A percentile compares a stretch with the other conserved stretches of the same genome.
Evolutionary conservation across 2,797 vertebrate genomes (phyloP).

Genomic region (Calcarius lapponicus): DNA sequence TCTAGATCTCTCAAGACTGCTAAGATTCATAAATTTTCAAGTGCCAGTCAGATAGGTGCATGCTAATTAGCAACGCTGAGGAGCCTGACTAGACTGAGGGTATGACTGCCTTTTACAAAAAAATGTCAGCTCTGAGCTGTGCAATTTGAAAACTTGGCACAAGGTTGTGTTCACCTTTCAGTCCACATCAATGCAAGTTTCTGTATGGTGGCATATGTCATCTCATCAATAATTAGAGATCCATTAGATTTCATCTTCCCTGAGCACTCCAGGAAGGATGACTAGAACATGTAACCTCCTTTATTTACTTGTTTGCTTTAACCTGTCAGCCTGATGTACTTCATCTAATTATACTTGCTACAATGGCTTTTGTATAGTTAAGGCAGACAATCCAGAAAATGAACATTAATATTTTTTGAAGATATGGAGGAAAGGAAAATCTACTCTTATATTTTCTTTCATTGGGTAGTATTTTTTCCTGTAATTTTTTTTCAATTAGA

Average conservation of each 20-base stretch:
- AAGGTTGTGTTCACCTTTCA: neutral
- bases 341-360: neutral
- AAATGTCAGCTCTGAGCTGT: neutral
- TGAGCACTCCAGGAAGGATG: neutral
- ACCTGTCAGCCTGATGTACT: neutral
- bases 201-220: neutral
- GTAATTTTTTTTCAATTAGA: neutral
- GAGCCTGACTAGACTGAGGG: neutral
- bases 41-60: neutral
- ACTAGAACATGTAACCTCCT: neutral
- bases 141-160: neutral
- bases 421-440: neutral
- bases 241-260: neutral
- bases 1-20: neutral
- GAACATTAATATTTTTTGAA: neutral
- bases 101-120: neutral
- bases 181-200: neutral
- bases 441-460: neutral
- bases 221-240: neutral
- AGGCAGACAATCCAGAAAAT: neutral
- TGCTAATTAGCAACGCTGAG: neutral
- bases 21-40: neutral
- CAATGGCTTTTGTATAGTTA: neutral
- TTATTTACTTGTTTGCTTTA: neutral
- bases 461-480: neutral